Evolutionary conservation across 2,113 vertebrate genomes (phyloP).

Genomic region (Meles meles): DNA sequence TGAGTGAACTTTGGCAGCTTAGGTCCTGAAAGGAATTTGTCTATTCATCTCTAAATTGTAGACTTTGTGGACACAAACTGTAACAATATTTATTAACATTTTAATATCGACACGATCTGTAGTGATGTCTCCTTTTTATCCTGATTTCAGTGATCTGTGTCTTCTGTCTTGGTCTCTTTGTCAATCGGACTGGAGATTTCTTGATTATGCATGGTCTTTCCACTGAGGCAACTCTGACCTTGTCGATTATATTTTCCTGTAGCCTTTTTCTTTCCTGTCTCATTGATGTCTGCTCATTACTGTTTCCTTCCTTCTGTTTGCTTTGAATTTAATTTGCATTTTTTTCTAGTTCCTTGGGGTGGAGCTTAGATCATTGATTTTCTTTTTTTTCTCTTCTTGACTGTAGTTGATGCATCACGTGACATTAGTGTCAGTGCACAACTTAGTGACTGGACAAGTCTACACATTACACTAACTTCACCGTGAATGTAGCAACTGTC

Average conservation of each 20-base stretch:
- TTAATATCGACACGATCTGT: fast-evolving
- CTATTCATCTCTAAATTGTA: not conserved
- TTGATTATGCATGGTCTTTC: not conserved
- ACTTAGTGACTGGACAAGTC: not conserved
- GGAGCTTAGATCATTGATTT: not conserved
- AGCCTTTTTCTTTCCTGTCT: not conserved
- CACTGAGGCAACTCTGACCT: not conserved
- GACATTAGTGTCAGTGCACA: not conserved
- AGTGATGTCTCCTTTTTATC: not conserved
- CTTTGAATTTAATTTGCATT: not conserved
- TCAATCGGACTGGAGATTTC: not conserved
- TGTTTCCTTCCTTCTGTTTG: not conserved
- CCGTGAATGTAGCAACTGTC: not conserved
- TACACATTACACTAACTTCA: not conserved
- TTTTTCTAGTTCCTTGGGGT: not conserved
- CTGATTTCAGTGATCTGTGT: not conserved
- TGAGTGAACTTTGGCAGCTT: not conserved
- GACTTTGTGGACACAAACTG: not conserved
- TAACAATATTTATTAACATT: not conserved
- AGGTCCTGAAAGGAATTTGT: not conserved
- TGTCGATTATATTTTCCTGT: not conserved
- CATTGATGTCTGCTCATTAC: not conserved
- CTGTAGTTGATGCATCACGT: not conserved
- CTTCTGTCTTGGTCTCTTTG: not conserved
- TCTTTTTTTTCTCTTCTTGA: not conserved